A percentile compares a stretch with the other conserved stretches of the same genome.
phyloP scores from a whole-genome alignment of 92 coral and sea anemone species.

The Epizoanthus scotinus region DNA sequence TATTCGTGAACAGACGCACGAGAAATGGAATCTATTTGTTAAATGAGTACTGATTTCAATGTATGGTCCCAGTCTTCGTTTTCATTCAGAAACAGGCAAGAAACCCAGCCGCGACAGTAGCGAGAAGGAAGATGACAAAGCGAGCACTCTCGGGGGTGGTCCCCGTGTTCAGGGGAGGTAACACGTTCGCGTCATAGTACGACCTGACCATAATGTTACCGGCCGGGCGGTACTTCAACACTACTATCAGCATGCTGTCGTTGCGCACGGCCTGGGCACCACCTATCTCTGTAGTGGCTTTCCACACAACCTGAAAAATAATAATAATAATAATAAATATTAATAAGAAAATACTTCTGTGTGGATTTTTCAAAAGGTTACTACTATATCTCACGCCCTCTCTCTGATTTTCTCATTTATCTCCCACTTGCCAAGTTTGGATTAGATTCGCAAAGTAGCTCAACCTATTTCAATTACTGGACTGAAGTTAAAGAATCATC shows the following conservation, averaged over 20 bases:
- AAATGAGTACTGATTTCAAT: too few species aligned
- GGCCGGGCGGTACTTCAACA: slow-evolving; percentile 52
- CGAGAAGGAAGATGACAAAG: neutral
- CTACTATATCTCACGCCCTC: too few species aligned
- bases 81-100: neutral
- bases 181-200: slow-evolving; percentile 42
- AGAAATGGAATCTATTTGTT: too few species aligned
- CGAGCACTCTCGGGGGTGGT: slow-evolving; percentile 3
- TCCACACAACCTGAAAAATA: slow-evolving; percentile 54
- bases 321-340: neutral
- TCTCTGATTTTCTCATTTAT: too few species aligned
- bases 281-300: slow-evolving; percentile 57
- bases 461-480: too few species aligned
- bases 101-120: neutral
- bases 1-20: too few species aligned
- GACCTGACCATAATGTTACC: slow-evolving; percentile 39
- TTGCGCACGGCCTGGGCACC: slow-evolving; percentile 58
- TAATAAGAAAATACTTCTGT: too few species aligned
- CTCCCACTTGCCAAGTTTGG: too few species aligned
- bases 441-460: too few species aligned
- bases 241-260: slow-evolving; percentile 48
- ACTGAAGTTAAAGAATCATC: too few species aligned
- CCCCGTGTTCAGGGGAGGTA: slow-evolving; percentile 34
- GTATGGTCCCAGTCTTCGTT: too few species aligned
- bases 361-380: too few species aligned